Percentiles rank a stretch among this genome's conserved stretches.
These are phyloP conservation scores for Choloepus didactylus DNA, from an alignment of 2,797 vertebrate species.

Conservation along the genomic window DNA sequence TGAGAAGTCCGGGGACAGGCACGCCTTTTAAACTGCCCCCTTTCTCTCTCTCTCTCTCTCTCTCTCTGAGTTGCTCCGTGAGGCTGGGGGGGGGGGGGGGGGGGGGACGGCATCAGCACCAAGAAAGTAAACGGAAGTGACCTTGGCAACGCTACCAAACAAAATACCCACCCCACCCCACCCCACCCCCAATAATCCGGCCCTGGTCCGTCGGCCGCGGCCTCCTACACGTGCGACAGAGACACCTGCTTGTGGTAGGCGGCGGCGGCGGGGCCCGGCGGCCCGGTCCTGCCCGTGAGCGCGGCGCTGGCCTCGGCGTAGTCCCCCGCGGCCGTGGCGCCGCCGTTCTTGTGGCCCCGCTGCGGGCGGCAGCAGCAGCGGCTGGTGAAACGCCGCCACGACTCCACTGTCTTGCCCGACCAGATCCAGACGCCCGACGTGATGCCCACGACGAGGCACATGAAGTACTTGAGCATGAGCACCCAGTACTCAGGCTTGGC, in stretches of 20 bases:
- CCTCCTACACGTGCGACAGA: conserved; percentile 93
- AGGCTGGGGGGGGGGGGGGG: background rate
- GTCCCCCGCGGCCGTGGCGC: conserved; percentile 86
- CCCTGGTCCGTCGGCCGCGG: background rate
- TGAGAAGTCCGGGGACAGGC: conserved; percentile 29
- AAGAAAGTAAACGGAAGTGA: conserved; percentile 74
- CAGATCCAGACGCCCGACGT: conserved; percentile 99
- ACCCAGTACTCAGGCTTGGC: conserved; percentile 94
- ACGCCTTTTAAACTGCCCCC: background rate
- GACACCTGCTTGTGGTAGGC: conserved; percentile 96
- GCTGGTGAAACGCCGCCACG: conserved; percentile 94
- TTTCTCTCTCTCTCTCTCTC: background rate
- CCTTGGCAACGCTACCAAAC: conserved; percentile 68
- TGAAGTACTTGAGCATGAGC: conserved; percentile 99
- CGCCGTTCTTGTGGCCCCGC: conserved; percentile 88
- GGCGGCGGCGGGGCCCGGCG: conserved; percentile 84
- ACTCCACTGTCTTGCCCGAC: conserved; percentile 97
- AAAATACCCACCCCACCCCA: background rate
- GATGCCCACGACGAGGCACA: conserved; percentile 98
- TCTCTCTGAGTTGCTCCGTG: conserved; percentile 32
- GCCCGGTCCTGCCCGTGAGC: conserved; percentile 90
- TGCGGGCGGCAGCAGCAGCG: conserved; percentile 90
- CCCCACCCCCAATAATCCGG: background rate
- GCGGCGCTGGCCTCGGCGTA: conserved; percentile 88
- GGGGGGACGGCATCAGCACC: conserved; percentile 74